Conservation (phyloP, 2,888 invertebrate species). For the Seladonia tumulorum region DNA sequence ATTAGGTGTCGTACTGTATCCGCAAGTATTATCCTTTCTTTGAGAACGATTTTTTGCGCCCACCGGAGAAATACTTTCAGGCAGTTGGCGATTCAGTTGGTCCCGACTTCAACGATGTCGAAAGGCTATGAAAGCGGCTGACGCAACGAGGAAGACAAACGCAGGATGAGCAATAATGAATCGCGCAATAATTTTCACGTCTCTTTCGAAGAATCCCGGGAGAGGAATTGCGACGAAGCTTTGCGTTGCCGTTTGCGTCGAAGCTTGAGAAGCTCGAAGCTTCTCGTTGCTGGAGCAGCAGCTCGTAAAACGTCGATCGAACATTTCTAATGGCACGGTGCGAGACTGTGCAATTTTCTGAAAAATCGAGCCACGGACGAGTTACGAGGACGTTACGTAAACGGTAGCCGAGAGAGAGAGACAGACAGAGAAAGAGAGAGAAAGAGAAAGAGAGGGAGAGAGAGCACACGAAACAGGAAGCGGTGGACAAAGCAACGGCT, state of each 20-base stretch:
- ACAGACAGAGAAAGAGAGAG: background rate
- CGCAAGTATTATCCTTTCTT: background rate
- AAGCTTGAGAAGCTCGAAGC: background rate
- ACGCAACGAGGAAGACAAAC: slow-evolving; percentile 2
- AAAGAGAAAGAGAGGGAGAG: background rate
- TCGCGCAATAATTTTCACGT: background rate
- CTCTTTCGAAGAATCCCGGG: background rate
- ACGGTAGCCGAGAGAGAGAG: background rate
- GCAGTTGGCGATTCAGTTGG: background rate
- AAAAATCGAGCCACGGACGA: background rate
- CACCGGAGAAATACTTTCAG: background rate
- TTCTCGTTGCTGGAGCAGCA: background rate
- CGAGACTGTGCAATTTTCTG: background rate
- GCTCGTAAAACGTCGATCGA: background rate
- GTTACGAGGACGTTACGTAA: slow-evolving; percentile 14
- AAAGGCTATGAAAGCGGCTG: background rate
- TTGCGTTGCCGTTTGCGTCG: too few species aligned
- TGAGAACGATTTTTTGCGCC: background rate
- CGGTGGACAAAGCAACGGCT: slow-evolving; percentile 39
- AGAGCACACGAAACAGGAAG: slow-evolving; percentile 41
- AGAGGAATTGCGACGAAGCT: too few species aligned
- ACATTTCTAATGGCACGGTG: background rate
- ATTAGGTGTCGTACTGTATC: too few species aligned
- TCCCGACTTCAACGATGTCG: background rate
- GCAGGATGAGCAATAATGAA: background rate